Evolutionary conservation across 2,888 invertebrate species (phyloP), one percentile per base, ranked within the genome.

Genomic region (Drosophila trichaetosa): DNA sequence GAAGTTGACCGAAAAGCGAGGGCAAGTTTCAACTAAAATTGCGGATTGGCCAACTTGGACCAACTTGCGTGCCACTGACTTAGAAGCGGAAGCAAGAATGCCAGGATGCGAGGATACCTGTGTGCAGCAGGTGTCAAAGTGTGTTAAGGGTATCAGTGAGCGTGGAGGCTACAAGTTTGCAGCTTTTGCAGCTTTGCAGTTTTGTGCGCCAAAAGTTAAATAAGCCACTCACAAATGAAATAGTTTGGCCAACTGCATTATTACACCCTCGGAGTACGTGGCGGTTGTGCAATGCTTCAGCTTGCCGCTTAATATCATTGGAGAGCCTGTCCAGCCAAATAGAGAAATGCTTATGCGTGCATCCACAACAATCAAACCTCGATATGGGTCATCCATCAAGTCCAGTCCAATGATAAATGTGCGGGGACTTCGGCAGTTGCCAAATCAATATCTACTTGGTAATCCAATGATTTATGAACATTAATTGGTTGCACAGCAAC

Each of bases 41-140:
- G 42, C 34, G 27, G 31, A 56, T 60, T 31, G 57, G n/a, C 38
- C 57, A 73, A 72, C 63, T 82, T 77, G 59, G 48, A n/a, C 51
- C 27, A 61, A 51, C 42, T 58, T 40, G 46, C 49, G 16, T 46
- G 46, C 13, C 13, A 21, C 46, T 13, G 16, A 16, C 16, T 46
- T 8, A 2, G 16, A 21, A 16, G 16, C 16, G 36, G 27, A 13
- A 27, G 33, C 24, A 16, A 40, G 57, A 7, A 31, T n/a, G 51
- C n/a, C 4, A 34, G 24, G 4, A 11, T 36, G 18, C 27, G 11
- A 5, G 11, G 13, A 11, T 29, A 16, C 29, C 29, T 29, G 38
- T 5, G 8, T 42, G 60, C 48, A 61, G 64, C 87, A 85, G 88
- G 76, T 84, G 88, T 79, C 86, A 69, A 79, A 54, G 69, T 57